Evolutionary conservation across 2,888 invertebrate genomes (phyloP).

Genomic region (Chirona hameri): DNA sequence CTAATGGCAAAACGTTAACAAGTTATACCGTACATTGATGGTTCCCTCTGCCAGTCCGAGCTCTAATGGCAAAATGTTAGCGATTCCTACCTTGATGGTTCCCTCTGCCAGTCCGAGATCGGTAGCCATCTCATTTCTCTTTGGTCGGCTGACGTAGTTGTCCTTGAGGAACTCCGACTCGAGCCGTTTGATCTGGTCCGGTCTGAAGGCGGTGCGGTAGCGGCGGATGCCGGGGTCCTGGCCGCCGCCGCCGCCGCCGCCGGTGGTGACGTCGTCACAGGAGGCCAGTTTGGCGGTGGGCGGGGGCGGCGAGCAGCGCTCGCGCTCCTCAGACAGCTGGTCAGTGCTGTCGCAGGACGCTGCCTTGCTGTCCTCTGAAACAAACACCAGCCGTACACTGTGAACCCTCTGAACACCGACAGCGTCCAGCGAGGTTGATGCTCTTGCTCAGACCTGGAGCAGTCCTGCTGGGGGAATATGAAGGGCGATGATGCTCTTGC

Average conservation of each 20-base stretch:
- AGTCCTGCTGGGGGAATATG: no score
- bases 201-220: conserved; percentile 39
- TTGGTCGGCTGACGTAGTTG: conserved; percentile 39
- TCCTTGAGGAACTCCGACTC: conserved; percentile 39
- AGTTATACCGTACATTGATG: conserved; percentile 37
- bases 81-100: conserved; percentile 37
- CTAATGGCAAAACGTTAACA: background rate
- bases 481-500: no score
- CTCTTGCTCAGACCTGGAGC: no score
- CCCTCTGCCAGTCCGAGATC: conserved; percentile 38
- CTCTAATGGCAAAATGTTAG: conserved; percentile 8
- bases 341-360: conserved; percentile 22
- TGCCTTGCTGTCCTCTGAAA: conserved; percentile 7
- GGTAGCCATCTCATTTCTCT: conserved; percentile 38
- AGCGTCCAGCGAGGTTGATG: no score
- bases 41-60: conserved; percentile 38
- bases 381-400: background rate
- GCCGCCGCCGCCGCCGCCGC: no score
- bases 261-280: background rate
- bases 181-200: conserved; percentile 38
- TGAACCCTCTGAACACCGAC: no score
- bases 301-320: background rate
- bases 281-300: background rate
- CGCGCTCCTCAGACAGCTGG: background rate
- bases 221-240: conserved; percentile 32